Evolutionary conservation across 2,113 vertebrate genomes (phyloP).

Genomic region (Saccopteryx leptura): DNA sequence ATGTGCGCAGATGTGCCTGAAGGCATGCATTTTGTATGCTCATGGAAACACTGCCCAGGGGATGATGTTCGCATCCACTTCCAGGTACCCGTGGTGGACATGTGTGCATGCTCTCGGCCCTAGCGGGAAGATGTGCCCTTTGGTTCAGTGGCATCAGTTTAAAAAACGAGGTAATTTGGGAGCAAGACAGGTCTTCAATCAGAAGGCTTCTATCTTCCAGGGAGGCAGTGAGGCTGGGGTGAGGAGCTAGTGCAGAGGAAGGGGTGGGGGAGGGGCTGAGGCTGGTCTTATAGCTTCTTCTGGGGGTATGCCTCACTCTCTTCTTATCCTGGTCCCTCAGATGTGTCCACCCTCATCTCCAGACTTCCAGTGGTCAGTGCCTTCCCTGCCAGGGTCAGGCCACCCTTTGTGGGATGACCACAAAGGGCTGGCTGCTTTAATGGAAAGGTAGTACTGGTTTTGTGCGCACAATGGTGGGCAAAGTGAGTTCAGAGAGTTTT

Average conservation of each 20-base stretch:
- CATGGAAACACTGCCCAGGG: neutral
- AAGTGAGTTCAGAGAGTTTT: neutral
- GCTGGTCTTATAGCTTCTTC: neutral
- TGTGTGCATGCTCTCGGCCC: neutral
- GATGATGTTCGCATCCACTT: no score
- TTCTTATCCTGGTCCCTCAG: neutral
- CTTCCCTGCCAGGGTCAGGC: neutral
- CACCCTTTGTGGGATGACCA: neutral
- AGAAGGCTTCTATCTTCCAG: constrained; percentile 12
- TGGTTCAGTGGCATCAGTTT: constrained; percentile 42
- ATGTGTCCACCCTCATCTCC: neutral
- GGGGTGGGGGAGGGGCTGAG: neutral
- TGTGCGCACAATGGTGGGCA: neutral
- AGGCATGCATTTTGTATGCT: neutral
- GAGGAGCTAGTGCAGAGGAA: neutral
- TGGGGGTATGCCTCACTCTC: neutral
- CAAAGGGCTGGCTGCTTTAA: neutral
- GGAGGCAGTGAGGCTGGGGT: neutral
- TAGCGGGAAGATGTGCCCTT: neutral
- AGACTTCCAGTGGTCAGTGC: neutral
- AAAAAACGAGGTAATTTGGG: constrained; percentile 66
- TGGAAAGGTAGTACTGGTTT: neutral
- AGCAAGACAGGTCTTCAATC: constrained; percentile 62
- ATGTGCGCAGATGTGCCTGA: fast-evolving
- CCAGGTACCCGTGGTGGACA: neutral